Evolutionary conservation across 2,797 vertebrate species (phyloP).

Genomic region (Chaetophractus vellerosus): DNA sequence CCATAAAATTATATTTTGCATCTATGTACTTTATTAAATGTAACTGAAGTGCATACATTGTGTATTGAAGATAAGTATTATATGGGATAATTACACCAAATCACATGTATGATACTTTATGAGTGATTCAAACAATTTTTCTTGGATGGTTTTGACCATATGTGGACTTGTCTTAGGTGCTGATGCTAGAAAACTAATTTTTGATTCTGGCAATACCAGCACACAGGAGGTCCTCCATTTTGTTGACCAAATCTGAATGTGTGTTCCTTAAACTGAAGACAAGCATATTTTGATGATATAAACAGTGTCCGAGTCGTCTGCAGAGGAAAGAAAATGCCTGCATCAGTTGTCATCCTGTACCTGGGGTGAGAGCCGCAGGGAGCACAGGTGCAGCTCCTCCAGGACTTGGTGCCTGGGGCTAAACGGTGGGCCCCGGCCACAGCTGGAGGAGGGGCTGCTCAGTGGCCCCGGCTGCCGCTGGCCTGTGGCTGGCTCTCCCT

Average conservation of each 20-base stretch:
- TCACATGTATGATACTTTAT: conserved; percentile 33
- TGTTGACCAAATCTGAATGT: conserved; percentile 53
- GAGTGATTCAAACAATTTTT: conserved; percentile 50
- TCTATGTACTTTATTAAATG: conserved; percentile 46
- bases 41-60: background rate
- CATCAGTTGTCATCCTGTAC: too few relatives aligned
- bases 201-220: background rate
- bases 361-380: conserved; percentile 19
- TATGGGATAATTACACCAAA: conserved; percentile 38
- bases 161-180: background rate
- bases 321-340: background rate
- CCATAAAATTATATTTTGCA: conserved; percentile 58
- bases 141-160: conserved; percentile 18
- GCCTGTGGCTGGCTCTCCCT: conserved; percentile 38
- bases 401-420: background rate
- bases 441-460: conserved; percentile 4
- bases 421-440: background rate
- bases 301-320: background rate
- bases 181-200: conserved; percentile 48
- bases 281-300: background rate
- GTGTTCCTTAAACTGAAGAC: background rate
- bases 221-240: background rate
- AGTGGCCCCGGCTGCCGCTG: background rate
- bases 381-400: background rate
- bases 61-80: conserved; percentile 2